Evolutionary conservation across 2,113 vertebrate genomes (phyloP), one percentile per base, ranked within the genome.

Genomic region (Lethenteron reissneri): DNA sequence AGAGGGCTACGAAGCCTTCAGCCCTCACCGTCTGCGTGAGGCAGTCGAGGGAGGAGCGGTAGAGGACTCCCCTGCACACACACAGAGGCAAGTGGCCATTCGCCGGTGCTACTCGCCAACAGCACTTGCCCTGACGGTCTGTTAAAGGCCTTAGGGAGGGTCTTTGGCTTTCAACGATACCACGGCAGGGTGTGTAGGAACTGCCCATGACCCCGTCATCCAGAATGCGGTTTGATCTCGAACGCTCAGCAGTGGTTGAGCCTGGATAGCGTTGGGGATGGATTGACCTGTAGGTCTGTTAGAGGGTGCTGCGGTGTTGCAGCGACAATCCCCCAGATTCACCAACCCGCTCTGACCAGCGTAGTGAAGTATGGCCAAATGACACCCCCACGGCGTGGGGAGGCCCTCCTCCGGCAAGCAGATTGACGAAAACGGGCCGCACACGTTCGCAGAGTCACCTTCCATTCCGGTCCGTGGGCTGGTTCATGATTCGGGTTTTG

Each of bases 401-500:
- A 41, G 41, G 41, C 41, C 41, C 41, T 41, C 41, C 41, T 6
- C 41, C 41, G 41, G 41, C 6, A 6, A 41, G 41, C 41, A 6
- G 64, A 10, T 25, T 69, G 62, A 17, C n/a, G 11, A n/a, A 17
- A 69, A 17, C 25, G 64, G 64, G 64, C 64, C 25, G 64, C 64
- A 69, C 64, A 56, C 13, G 21, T 70, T 7, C 8, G n/a, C 70
- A 57, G 70, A 69, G 60, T 1, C 75, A 85, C 87, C 83, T 86
- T 74, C 87, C 85, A 72, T 83, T 80, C 69, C 76, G 75, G 70
- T 87, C 84, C 77, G 83, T 81, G 0, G 84, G 85, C 75, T 89
- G 85, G 77, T 89, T 89, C 87, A 89, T 89, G 76, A 89, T 83
- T 77, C 85, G 78, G 12, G 85, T 88, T 79, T 89, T 89, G 74